Base-by-base conservation (phyloP, 2,797 vertebrate genomes). In the Onychomys leucogaster region DNA sequence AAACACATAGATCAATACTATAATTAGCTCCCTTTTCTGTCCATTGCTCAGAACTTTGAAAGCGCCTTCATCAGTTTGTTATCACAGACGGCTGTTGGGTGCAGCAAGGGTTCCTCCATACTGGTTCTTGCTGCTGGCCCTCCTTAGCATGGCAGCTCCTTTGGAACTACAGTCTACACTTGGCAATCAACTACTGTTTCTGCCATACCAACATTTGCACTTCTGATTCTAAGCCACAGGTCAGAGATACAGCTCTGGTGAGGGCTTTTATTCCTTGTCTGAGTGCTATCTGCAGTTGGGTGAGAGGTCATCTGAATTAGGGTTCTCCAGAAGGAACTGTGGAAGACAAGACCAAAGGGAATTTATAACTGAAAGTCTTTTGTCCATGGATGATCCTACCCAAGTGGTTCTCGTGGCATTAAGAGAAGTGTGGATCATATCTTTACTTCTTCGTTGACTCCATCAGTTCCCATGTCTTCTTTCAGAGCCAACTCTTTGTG, bases 151-250 rank as follows among this genome's bases (percentile, higher is more conserved):
- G n/a, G 37, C 52, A 4, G 29, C 27, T 78, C 17, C 71, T 91
- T 49, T 19, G 84, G 61, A 93, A n/a, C 10, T 95, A 52, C 86
- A 34, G 32, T 82, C 46, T 89, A 80, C 46, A 57, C 61, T 43
- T 91, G 21, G 57, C 77, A 65, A 14, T 46, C 49, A 75, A 63
- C 43, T 13, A 32, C 37, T 89, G 83, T 52, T 49, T 63, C 80
- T 27, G 80, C 9, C 49, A 94, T 27, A 76, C 0, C 6, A 63
- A 84, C 37, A 67, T 29, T 25, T 77, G 10, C 12, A 63, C 34
- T 43, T 29, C 76, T 88, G 46, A 87, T 61, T 87, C 59, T 34
- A 75, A 94, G 91, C 73, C 73, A 81, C 29, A 93, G 83, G 61
- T 21, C 27, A 71, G 73, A 95, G 73, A 85, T 52, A 27, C 46